Evolutionary conservation across 1,140 invertebrate species (phyloP), one percentile per base, ranked within the genome.

Genomic region (Vanessa tameamea): DNA sequence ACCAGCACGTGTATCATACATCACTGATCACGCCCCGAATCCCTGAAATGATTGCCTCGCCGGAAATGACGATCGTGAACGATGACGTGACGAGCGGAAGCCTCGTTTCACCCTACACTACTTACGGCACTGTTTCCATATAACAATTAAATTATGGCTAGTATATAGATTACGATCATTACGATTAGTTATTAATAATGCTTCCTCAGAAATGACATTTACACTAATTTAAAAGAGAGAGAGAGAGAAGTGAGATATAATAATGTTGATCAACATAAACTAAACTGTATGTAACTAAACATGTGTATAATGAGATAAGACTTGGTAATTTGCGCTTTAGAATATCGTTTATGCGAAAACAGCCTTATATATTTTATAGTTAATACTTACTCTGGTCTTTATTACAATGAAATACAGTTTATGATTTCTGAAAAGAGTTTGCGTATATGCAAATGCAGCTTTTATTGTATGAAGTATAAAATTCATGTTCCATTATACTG

Each of bases 11-110:
- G 55, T 26, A 31, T 55, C 53, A 69, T 47, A 57, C 37, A 69
- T 69, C 20, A 59, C 66, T 57, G 66, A 43, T 57, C 53, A 23
- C 57, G 57, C 57, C 15, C n/a, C 43, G n/a, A 14, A 51, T 51
- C 48, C 13, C 64, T 47, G 66, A 57, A 69, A 69, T 59, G 66
- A 69, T 69, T 69, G 66, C 66, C 66, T 37, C 65, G 53, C 66
- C 53, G 66, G 66, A 69, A 47, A 47, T 57, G 55, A 69, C 53
- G 66, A 15, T 26, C 65, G 65, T 47, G 66, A 69, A 53, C 66
- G 53, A 69, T 61, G 57, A 61, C 57, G 53, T 69, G 53, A 69
- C 53, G 50, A 53, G 15, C 65, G 65, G 65, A 67, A 55, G 53
- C 48, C 26, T 16, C 65, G 55, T 57, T 14, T 14, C 16, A 20